phyloP scores from a whole-genome alignment of 2,113 vertebrate species.

The Sterrhoptilus dennistouni region DNA sequence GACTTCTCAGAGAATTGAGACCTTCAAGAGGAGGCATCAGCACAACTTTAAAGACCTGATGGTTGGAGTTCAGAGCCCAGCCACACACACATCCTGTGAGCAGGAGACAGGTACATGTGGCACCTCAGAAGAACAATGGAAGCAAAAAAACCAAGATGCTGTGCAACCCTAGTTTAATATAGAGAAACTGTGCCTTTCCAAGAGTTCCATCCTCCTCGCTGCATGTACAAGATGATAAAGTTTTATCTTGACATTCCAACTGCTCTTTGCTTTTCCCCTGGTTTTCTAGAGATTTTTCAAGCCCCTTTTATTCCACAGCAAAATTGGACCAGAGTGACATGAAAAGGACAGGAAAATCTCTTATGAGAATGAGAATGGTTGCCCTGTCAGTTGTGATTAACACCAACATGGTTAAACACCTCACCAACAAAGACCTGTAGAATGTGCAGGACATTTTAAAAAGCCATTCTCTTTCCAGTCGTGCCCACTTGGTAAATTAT shows the following conservation, averaged over 20 bases:
- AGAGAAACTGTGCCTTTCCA: background rate
- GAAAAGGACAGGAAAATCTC: background rate
- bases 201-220: background rate
- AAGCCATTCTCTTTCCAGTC: constrained; percentile 44
- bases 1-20: background rate
- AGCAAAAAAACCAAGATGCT: background rate
- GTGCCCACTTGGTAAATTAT: constrained; percentile 42
- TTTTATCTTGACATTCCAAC: background rate
- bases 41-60: background rate
- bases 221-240: background rate
- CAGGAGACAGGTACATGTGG: background rate
- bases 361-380: background rate
- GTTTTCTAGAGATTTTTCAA: background rate
- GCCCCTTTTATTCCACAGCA: background rate
- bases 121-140: background rate
- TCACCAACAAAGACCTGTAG: background rate
- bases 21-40: background rate
- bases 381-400: constrained; percentile 53
- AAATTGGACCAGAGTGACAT: background rate
- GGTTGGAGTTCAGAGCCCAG: background rate
- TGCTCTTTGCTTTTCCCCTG: background rate
- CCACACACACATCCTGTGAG: background rate
- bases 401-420: background rate
- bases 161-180: background rate
- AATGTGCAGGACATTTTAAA: constrained; percentile 27